These are phyloP conservation scores for Mungos mungo DNA, from an alignment of 2,113 vertebrate genomes.

Conservation along the genomic window DNA sequence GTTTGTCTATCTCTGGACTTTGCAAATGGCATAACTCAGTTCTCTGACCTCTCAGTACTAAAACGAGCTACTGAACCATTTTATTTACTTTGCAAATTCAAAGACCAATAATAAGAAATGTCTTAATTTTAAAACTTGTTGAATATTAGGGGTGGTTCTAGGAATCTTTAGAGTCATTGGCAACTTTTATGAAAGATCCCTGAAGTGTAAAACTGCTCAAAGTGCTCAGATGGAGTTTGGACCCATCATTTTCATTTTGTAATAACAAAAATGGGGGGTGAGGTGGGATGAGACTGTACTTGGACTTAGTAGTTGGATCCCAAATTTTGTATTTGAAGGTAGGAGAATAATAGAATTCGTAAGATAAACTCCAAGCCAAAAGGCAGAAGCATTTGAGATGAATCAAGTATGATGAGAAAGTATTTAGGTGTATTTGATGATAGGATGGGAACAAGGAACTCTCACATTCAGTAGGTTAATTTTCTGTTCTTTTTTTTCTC, in stretches of 20 bases:
- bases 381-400: neutral
- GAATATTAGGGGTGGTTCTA: neutral
- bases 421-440: neutral
- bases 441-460: neutral
- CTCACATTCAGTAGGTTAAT: neutral
- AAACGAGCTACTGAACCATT: neutral
- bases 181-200: neutral
- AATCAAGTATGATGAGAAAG: neutral
- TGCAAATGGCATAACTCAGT: neutral
- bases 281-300: neutral
- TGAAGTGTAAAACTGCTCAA: neutral
- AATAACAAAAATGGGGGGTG: neutral
- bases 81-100: neutral
- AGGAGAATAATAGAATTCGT: neutral
- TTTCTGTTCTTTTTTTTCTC: neutral
- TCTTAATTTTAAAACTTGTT: neutral
- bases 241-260: neutral
- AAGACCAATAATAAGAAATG: constrained; percentile 7
- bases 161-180: neutral
- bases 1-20: neutral
- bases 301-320: neutral
- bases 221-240: neutral
- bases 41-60: neutral
- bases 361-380: neutral
- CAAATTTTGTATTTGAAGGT: constrained; percentile 32